Conservation (phyloP, 2,888 invertebrate species). For the Cetonia aurata region DNA sequence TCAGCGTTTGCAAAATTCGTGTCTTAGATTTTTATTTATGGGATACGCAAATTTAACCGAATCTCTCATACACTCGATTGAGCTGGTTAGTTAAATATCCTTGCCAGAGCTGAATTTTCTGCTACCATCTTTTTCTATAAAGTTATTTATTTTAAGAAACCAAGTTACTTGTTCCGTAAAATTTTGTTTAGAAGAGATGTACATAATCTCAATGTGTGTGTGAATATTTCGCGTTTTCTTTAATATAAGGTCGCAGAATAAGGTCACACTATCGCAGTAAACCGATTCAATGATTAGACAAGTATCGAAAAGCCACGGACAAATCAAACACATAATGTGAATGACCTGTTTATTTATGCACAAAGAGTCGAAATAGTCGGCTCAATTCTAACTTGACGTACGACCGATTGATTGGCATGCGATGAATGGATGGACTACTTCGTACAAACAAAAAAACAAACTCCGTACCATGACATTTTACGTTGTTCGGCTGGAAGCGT, state of each 20-base stretch:
- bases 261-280: not conserved
- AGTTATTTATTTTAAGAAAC: too few relatives aligned
- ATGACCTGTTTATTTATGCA: constrained; percentile 23
- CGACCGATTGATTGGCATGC: constrained; percentile 23
- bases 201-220: too few relatives aligned
- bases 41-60: too few relatives aligned
- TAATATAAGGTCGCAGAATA: not conserved
- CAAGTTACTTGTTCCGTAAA: too few relatives aligned
- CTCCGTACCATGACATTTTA: not conserved
- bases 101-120: too few relatives aligned
- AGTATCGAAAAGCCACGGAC: not conserved
- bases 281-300: constrained; percentile 5
- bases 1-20: too few relatives aligned
- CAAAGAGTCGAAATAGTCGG: constrained; percentile 12
- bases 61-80: too few relatives aligned
- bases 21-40: too few relatives aligned
- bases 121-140: too few relatives aligned
- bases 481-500: not conserved
- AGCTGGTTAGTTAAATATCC: too few relatives aligned
- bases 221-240: constrained; percentile 15
- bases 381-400: constrained; percentile 18
- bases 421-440: constrained; percentile 10
- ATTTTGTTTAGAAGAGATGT: too few relatives aligned
- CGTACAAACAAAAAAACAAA: constrained; percentile 9
- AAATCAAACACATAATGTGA: constrained; percentile 9